A percentile compares a stretch with the other conserved stretches of the same genome.
Conservation (phyloP, 1,140 invertebrate species). For the Brachionus rubens region DNA sequence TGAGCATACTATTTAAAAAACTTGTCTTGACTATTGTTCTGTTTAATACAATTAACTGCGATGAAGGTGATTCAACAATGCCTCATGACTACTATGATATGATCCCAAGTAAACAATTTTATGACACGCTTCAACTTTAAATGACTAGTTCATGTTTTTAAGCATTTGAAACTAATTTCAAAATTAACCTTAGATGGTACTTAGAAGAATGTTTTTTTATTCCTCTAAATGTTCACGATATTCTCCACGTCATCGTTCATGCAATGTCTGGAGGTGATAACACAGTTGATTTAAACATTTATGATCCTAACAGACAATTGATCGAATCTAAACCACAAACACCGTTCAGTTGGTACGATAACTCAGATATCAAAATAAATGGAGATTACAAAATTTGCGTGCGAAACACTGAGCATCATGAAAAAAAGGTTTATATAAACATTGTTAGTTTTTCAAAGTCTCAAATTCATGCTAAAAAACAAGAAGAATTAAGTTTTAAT, state of each 20-base stretch:
- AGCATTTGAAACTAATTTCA: constrained; percentile 44
- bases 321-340: neutral
- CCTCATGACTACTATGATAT: constrained; percentile 7
- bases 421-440: constrained; percentile 31
- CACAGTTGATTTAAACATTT: constrained; percentile 7
- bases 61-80: neutral
- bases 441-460: constrained; percentile 9
- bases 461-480: neutral
- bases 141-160: neutral
- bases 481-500: neutral
- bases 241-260: constrained; percentile 30
- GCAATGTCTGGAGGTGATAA: constrained; percentile 14
- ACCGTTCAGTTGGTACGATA: constrained; percentile 39
- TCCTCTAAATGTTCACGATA: neutral
- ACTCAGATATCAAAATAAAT: neutral
- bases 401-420: neutral
- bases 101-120: constrained; percentile 13
- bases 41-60: neutral
- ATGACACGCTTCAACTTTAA: neutral
- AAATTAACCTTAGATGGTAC: constrained; percentile 29
- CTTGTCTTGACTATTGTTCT: neutral
- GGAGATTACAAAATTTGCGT: constrained; percentile 44
- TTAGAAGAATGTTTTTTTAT: constrained; percentile 29
- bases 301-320: constrained; percentile 29
- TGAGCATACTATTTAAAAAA: no score